A percentile compares a stretch with the other conserved stretches of the same genome.
Conservation (phyloP, 2,113 vertebrate genomes). For the Aegithalos caudatus region DNA sequence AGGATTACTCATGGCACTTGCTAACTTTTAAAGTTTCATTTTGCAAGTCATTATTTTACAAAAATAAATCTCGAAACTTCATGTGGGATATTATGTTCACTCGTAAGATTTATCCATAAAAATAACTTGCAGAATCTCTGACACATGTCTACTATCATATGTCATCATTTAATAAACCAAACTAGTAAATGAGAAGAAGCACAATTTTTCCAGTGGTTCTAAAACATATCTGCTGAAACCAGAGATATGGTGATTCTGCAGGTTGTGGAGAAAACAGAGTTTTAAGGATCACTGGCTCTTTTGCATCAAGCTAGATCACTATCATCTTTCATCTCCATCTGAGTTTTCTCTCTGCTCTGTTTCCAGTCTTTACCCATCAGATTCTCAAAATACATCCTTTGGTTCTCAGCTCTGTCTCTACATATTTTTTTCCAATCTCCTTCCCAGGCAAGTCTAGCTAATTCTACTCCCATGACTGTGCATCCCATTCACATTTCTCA, state of each 20-base stretch:
- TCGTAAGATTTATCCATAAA: neutral
- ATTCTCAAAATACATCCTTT: neutral
- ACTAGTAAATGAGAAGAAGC: neutral
- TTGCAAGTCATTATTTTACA: neutral
- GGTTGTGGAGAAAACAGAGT: neutral
- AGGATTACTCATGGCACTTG: neutral
- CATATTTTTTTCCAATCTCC: neutral
- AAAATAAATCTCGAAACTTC: neutral
- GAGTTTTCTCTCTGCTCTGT: neutral
- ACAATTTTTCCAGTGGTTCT: neutral
- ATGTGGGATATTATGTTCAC: neutral
- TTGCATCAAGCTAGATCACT: neutral
- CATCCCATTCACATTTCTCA: slow-evolving; percentile 44
- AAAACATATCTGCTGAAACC: neutral
- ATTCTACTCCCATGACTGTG: slow-evolving; percentile 40
- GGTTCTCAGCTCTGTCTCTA: neutral
- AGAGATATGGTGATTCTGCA: neutral
- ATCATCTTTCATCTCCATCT: neutral
- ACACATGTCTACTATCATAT: neutral
- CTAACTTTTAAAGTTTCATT: neutral
- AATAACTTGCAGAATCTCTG: neutral
- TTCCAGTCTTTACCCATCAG: neutral
- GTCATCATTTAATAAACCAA: neutral
- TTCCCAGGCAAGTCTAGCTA: slow-evolving; percentile 44
- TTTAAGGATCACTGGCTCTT: neutral